Evolutionary conservation across 2,888 invertebrate genomes (phyloP).

Genomic region (Drepana falcataria): DNA sequence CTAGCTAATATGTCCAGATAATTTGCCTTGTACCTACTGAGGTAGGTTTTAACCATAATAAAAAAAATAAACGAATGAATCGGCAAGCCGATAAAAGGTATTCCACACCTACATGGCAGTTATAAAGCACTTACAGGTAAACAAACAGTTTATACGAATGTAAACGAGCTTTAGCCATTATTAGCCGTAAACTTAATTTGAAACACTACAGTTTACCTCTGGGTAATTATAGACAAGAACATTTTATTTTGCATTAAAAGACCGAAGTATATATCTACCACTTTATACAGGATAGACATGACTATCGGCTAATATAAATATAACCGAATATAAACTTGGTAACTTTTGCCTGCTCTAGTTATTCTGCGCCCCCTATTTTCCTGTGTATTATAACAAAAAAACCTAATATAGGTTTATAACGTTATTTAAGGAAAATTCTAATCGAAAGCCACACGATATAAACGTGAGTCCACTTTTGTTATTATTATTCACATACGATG

Average conservation of each 20-base stretch:
- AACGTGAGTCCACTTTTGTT: too few species aligned
- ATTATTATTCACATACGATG: too few species aligned
- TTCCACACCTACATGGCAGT: constrained; percentile 34
- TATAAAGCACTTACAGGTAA: constrained; percentile 34
- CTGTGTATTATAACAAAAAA: too few species aligned
- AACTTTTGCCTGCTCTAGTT: too few species aligned
- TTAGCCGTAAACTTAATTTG: constrained; percentile 7
- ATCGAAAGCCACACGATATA: too few species aligned
- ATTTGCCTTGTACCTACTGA: constrained; percentile 3
- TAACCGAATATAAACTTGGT: constrained; percentile 1
- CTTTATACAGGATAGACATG: constrained; percentile 7
- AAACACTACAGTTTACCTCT: too few species aligned
- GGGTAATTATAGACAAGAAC: too few species aligned
- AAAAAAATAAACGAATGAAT: constrained; percentile 24
- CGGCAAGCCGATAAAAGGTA: constrained; percentile 7
- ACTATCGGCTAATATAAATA: constrained; percentile 2
- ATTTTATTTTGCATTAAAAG: too few species aligned
- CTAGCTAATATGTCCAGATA: background rate
- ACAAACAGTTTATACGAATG: constrained; percentile 29
- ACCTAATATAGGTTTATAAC: too few species aligned
- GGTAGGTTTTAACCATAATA: constrained; percentile 21
- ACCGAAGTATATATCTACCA: too few species aligned
- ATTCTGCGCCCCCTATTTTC: too few species aligned
- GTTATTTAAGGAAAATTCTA: too few species aligned
- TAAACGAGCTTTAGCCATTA: constrained; percentile 25